These are phyloP conservation scores for human DNA, from an alignment of 2,113 vertebrate species.

Conservation along the genomic window GRCh38 chr19:8882501-8883000, in stretches of 20 bases:
- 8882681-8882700: neutral
- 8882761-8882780: slow-evolving; percentile 47
- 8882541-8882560: neutral
- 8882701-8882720: neutral
- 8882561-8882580: neutral
- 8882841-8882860: slow-evolving; percentile 59
- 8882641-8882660: neutral
- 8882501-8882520: neutral
- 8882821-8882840: slow-evolving; percentile 75
- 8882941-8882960: neutral
- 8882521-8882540: neutral
- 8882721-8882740: slow-evolving; percentile 26
- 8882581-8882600: neutral
- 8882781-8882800: slow-evolving; percentile 14
- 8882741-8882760: neutral
- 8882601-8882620: neutral
- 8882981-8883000: neutral
- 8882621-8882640: neutral
- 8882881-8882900: neutral
- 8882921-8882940: neutral
- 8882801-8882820: neutral
- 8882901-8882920: neutral
- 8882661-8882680: neutral
- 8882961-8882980: neutral
- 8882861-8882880: slow-evolving; percentile 62